Base-by-base conservation (phyloP, 1,140 invertebrate species). In the Pseudomyrmex sp. region DNA sequence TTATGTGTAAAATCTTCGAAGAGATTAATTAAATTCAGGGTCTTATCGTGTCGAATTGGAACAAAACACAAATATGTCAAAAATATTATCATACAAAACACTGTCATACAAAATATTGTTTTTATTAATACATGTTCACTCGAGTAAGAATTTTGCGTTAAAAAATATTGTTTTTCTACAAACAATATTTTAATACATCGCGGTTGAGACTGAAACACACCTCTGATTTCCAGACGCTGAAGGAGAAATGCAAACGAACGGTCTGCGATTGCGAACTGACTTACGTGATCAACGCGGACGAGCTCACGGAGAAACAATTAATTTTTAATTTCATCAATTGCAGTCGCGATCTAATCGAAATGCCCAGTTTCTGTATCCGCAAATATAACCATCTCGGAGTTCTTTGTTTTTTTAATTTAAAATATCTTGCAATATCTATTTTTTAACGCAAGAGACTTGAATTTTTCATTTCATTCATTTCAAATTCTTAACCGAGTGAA, bases 311-410 rank as follows among this genome's bases (percentile, higher is more conserved):
- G 73, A 93, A 91, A 56, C 93, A 94, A 58, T 90, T 95, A 85
- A 94, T 93, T 50, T 93, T 95, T 73, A 92, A 92, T 20, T 92
- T 94, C 15, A 95, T 96, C 56, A 95, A 96, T 86, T 96, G 96
- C 79, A 95, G 94, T 72, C 91, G 94, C 62, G 93, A 91, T 46
- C 91, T 96, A 13, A 92, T 87, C 0, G 91, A 94, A 83, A 93
- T 96, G 85, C 96, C 96, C 7, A 74, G 87, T 62, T 93, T 93
- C 92, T 73, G 89, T 96, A 63, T 96, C 96, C 0, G 90, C 93
- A 7, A 95, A 96, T 82, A 95, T 96, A 2, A 95, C 95, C 10
- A 95, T 35, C 5, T 35, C 35, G 35, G 35, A 35, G 35, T 35
- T 35, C 35, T 35, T 35, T 35, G 35, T 35, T 35, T 35, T 35